phyloP scores from a whole-genome alignment of 2,888 invertebrate species.

The Drosophila antonietae region DNA sequence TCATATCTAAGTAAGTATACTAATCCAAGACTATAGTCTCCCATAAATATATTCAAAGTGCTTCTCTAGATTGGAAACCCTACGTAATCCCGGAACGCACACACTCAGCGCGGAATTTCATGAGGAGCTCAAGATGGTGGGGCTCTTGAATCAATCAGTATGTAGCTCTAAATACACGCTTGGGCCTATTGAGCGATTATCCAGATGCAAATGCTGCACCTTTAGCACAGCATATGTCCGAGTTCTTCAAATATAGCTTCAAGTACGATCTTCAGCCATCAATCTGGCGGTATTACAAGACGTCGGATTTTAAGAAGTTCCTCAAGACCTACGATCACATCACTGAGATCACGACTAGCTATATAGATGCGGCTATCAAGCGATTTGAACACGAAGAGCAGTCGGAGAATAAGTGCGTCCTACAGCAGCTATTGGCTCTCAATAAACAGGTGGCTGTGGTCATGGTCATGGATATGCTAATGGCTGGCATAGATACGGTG shows the following conservation, averaged over 20 bases:
- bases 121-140: slow-evolving; percentile 86
- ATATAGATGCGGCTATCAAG: slow-evolving; percentile 83
- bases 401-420: slow-evolving; percentile 85
- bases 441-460: slow-evolving; percentile 88
- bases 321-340: slow-evolving; percentile 76
- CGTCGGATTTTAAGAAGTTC: slow-evolving; percentile 76
- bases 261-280: slow-evolving; percentile 81
- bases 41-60: background rate
- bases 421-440: slow-evolving; percentile 87
- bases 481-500: slow-evolving; percentile 91
- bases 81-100: slow-evolving; percentile 59
- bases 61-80: slow-evolving; percentile 64
- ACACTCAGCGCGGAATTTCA: slow-evolving; percentile 83
- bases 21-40: no score
- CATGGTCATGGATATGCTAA: slow-evolving; percentile 90
- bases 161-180: slow-evolving; percentile 83
- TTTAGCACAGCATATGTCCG: slow-evolving; percentile 67
- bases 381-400: slow-evolving; percentile 51
- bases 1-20: slow-evolving; percentile 67
- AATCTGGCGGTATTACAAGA: slow-evolving; percentile 78
- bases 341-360: slow-evolving; percentile 77
- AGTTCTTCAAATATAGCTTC: slow-evolving; percentile 74
- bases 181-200: slow-evolving; percentile 68
- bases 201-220: slow-evolving; percentile 68
- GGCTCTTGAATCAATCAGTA: slow-evolving; percentile 86